Evolutionary conservation across 2,888 invertebrate genomes (phyloP).

Genomic region (Amphipoea lucens): DNA sequence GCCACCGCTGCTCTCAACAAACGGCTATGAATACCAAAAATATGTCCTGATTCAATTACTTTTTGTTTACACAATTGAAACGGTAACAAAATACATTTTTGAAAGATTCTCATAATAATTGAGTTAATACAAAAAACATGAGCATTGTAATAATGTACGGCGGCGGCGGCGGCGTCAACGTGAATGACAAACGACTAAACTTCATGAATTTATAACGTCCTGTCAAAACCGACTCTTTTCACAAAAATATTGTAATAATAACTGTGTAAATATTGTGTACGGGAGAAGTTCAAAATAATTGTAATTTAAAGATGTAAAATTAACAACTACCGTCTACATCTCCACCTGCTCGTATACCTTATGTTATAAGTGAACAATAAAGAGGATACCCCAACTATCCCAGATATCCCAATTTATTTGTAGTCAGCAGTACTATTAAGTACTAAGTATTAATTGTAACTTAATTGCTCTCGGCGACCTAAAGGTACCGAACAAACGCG

Average conservation of each 20-base stretch:
- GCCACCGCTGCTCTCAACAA: too few species aligned
- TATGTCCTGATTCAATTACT: conserved; percentile 1
- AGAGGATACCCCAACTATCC: too few species aligned
- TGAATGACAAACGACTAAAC: conserved; percentile 43
- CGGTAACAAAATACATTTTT: conserved; percentile 20
- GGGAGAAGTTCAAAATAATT: not conserved
- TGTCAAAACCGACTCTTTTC: conserved; percentile 1
- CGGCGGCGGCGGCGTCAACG: conserved; percentile 22
- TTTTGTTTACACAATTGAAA: conserved; percentile 1
- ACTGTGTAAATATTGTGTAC: not conserved
- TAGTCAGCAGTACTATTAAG: too few species aligned
- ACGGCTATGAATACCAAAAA: conserved; percentile 4
- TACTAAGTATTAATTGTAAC: too few species aligned
- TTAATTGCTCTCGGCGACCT: too few species aligned
- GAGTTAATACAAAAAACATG: conserved; percentile 21
- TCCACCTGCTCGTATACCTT: too few species aligned
- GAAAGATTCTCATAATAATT: conserved; percentile 2
- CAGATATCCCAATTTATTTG: too few species aligned
- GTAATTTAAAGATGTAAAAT: too few species aligned
- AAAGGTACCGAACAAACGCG: too few species aligned
- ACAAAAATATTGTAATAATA: not conserved
- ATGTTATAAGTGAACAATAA: too few species aligned
- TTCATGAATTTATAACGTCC: conserved; percentile 49
- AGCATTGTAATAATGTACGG: conserved; percentile 32
- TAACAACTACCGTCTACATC: too few species aligned